Conservation (phyloP, 2,797 vertebrate species). For the Nyctibius grandis region DNA sequence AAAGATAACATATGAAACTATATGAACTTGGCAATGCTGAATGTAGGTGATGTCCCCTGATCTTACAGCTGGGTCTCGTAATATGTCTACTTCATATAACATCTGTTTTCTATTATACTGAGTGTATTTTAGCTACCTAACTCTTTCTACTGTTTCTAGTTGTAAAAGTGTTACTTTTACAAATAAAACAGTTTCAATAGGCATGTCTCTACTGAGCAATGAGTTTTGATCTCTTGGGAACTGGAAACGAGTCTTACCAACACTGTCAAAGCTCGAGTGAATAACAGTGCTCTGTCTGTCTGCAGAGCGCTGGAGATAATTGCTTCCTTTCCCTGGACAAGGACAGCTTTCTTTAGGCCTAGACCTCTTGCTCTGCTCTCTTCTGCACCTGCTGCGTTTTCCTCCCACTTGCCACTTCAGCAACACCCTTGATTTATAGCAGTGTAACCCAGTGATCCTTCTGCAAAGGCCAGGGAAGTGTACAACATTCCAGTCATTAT, state of each 20-base stretch:
- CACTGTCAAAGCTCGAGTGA: neutral
- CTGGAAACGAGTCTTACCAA: neutral
- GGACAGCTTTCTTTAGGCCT: neutral
- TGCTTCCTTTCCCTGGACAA: conserved; percentile 1
- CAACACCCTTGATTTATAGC: neutral
- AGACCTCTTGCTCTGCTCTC: neutral
- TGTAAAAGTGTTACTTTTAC: neutral
- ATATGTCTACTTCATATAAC: neutral
- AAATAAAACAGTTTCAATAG: neutral
- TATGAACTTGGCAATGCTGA: neutral
- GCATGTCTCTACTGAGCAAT: neutral
- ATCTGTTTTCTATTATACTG: neutral
- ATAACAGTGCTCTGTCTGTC: neutral
- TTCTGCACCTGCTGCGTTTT: conserved; percentile 19
- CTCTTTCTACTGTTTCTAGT: conserved; percentile 1
- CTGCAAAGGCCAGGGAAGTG: neutral
- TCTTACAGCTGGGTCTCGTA: neutral
- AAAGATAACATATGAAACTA: neutral
- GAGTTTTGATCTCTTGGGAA: neutral
- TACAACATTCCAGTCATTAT: neutral
- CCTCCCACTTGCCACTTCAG: neutral
- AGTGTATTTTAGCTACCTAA: conserved; percentile 8
- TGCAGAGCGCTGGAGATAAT: neutral
- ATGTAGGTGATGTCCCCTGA: neutral
- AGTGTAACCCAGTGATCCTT: neutral